Base-by-base conservation (phyloP, 1,140 invertebrate species). In the Prorops nasuta region DNA sequence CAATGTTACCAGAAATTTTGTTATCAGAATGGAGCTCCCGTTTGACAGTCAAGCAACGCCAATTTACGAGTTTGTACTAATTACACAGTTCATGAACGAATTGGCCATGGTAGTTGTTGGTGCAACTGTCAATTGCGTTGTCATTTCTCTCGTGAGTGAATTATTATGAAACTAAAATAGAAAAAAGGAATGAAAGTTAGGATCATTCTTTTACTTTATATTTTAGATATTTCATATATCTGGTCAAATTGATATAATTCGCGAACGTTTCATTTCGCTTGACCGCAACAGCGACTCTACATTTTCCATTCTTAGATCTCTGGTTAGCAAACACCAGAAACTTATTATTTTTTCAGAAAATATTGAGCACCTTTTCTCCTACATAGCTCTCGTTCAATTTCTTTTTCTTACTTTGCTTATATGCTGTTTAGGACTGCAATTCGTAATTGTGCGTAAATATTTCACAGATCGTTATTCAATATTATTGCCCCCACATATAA, bases 11-110 rank as follows among this genome's bases (percentile, higher is more conserved):
- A 37, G 18, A 43, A 37, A 53, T 4, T 48, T 59, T 8, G 21
- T 51, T 3, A 18, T 59, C 1, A 59, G 49, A 17, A 59, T 59
- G 51, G 56, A 60, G 2, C 42, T 59, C 22, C 51, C 56, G 9
- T 60, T 60, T 28, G 47, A 59, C 2, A 45, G 12, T 6, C 19
- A 6, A 10, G 9, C n/a, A 9, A 51, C 56, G 7, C 56, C 58
- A 1, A 32, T 34, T 44, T 60, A 60, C 32, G 56, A 60, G 21
- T 8, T 59, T 3, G 32, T 59, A 10, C n/a, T 55, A 31, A 35
- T 16, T 8, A n/a, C 19, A 19, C 44, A 58, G 10, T 32, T 51
- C 10, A 10, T 59, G 16, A 36, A 50, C 35, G 46, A 55, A 10
- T n/a, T 42, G 8, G 28, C 40, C 2, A 3, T 37, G 0, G 41